Base-by-base conservation (phyloP, 2,797 vertebrate genomes). In the Mus minutoides region DNA sequence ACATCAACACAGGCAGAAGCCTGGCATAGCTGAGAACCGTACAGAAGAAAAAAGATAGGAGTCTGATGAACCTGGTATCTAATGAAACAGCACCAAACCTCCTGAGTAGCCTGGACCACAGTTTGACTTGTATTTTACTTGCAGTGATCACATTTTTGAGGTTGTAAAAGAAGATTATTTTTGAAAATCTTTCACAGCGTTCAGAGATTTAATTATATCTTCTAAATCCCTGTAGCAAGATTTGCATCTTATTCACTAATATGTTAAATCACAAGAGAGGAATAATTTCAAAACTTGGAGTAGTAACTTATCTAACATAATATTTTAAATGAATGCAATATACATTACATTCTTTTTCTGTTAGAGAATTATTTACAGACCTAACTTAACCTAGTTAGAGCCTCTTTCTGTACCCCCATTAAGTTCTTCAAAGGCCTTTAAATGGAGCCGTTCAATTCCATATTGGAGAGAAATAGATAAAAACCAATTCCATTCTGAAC, bases 141-240 rank as follows among this genome's bases (percentile, higher is more conserved):
- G 12, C 0, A 86, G 34, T 34, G 16, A 49, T 97, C 13, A 94
- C 21, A 64, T 67, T 90, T 96, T 96, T 85, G 37, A 94, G 79
- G 11, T 60, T 93, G 11, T 86, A 73, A 64, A 71, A 93, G 31
- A 54, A 96, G 12, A 73, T 2, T 19, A 71, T 88, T 85, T 94
- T 79, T n/a, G 8, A 78, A 52, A 93, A 54, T 85, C 71, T 96
- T 73, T 64, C 93, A 94, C 91, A 89, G 54, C 29, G 82, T 97
- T 90, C 37, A 83, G 89, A 92, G 64, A 87, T 94, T 96, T 96
- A 97, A 97, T 98, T 97, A 94, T 87, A 69, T 76, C 67, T 96
- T 79, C 58, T 85, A 94, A 96, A 60, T 96, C 83, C 83, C 94
- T 93, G 1, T 85, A 82, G 96, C 49, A 77, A 49, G 37, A 79